Evolutionary conservation across 2,888 invertebrate genomes (phyloP), one percentile per base, ranked within the genome.

Genomic region (Meta bourneti): DNA sequence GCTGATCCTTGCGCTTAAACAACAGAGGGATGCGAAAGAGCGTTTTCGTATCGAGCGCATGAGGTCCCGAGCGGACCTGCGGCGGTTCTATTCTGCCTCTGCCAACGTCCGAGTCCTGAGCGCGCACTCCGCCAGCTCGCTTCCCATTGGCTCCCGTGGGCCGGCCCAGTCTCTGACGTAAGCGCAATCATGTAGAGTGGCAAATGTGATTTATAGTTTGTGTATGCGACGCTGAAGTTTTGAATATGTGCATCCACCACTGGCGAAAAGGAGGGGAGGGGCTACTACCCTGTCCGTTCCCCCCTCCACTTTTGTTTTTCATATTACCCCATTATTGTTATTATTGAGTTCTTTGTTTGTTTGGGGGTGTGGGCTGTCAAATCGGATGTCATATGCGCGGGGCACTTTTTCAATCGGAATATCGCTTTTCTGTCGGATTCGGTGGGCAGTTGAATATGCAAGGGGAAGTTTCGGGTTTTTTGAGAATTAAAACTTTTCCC

Each of bases 171-270:
- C 72, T 77, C 78, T 90, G 89, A 90, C 89, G 89, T 90, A 70
- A 84, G 84, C 89, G 89, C 79, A 84, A 90, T 84, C 84, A 90
- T 90, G 89, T 83, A 84, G 89, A 84, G 89, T 90, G 89, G 89
- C 89, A 84, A 90, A 84, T 84, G 89, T 90, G 89, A 90, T 90
- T 90, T 90, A 90, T 90, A 90, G 89, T 90, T 90, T 84, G 89
- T 84, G 89, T 83, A 72, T 79, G 89, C 82, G 84, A 90, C 84
- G 89, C 72, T 90, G 89, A 90, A 90, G 89, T 90, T 90, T 90
- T 90, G 89, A 90, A 90, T 90, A 90, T 90, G 89, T 84, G 89
- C 89, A 84, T 84, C 89, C 89, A 77, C 89, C 89, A 89, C 34
- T 89, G 89, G 82, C 89, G 89, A 82, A 89, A 77, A 34, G 89